Base-by-base conservation (phyloP, 2,888 invertebrate genomes). In the Malthinus flaveolus region DNA sequence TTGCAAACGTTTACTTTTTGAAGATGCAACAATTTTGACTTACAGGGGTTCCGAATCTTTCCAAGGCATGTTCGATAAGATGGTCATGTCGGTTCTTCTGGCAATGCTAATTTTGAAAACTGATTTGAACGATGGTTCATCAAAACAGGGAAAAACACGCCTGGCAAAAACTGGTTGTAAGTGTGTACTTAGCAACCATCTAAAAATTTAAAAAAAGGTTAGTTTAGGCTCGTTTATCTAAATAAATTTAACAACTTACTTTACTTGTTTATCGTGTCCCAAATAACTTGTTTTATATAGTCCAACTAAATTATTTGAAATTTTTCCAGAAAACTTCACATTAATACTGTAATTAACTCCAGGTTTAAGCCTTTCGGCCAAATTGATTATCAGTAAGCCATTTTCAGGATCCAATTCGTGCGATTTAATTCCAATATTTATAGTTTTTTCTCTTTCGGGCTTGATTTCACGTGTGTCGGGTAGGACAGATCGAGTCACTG, bases 61-160 rank as follows among this genome's bases (percentile, higher is more conserved):
- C 4, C 84, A 69, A n/a, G 87, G 89, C 86, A 87, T 89, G 68
- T 91, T 91, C 13, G 89, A 87, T 12, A 90, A 76, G 1, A 84
- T 86, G 31, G 83, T 83, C 77, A 87, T 80, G 68, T 85, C 85
- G 37, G 83, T 76, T 11, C 83, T 82, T 68, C 88, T 85, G 1
- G 87, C 85, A 13, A 91, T 83, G 49, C 87, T 88, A 69, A 92
- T 84, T 71, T 87, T 85, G 75, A 91, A 91, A 63, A 82, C 83
- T 9, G 91, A 88, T 78, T 91, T 91, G 71, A 89, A 85, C 8
- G 84, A 84, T 0, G 90, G 88, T 70, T 91, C 91, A 71, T 91
- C 91, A 73, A 91, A 89, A 71, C 90, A 90, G 0, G 90, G 90
- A 73, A 90, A 90, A 1, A 87, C 87, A 6, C 81, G 77, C 34